Evolutionary conservation across 2,113 vertebrate genomes (phyloP).

Genomic region (human (Homo sapiens)): DNA sequence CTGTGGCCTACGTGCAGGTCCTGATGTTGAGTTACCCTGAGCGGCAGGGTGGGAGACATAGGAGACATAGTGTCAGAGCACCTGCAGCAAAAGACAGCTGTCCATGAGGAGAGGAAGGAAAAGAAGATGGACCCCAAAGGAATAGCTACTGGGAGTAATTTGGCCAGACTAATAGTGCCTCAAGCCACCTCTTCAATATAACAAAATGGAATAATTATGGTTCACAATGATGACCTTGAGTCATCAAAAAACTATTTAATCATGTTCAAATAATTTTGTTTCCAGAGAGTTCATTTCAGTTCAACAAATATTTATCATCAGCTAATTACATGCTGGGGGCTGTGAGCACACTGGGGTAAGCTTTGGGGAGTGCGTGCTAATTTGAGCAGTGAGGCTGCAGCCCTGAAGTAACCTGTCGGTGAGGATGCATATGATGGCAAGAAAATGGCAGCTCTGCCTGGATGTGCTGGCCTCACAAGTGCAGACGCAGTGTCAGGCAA

Average conservation of each 20-base stretch:
- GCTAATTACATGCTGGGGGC: background rate
- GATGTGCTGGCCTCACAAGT: fast-evolving
- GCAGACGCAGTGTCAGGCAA: no score
- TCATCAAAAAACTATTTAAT: background rate
- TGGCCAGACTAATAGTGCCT: background rate
- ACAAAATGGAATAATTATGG: background rate
- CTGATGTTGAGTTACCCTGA: background rate
- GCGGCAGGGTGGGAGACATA: fast-evolving
- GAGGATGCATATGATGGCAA: background rate
- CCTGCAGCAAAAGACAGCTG: background rate
- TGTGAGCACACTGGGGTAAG: background rate
- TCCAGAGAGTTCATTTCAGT: background rate
- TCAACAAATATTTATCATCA: background rate
- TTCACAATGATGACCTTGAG: background rate
- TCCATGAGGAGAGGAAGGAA: background rate
- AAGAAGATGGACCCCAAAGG: background rate
- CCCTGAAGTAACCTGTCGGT: fast-evolving
- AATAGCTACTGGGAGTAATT: background rate
- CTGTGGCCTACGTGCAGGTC: fast-evolving
- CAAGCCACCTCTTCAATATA: background rate
- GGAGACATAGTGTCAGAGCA: background rate
- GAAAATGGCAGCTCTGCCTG: background rate
- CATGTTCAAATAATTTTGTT: background rate
- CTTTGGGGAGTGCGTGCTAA: background rate
- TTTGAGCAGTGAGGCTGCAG: background rate